A percentile compares a stretch with the other conserved stretches of the same genome.
Evolutionary conservation across 92 coral and sea anemone species (phyloP).

Genomic region (Diadumene lineata): DNA sequence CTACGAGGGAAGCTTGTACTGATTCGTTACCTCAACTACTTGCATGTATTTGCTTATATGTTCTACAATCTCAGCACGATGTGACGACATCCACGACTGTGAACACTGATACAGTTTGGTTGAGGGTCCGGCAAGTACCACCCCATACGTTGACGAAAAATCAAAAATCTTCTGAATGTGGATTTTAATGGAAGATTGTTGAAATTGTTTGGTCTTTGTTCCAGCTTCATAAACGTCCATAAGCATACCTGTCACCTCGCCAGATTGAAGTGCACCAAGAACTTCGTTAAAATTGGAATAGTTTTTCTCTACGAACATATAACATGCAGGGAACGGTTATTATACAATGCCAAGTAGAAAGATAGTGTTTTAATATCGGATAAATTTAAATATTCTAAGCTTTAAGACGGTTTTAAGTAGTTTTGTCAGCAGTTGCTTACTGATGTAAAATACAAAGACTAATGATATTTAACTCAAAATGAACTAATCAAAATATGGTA

Average conservation of each 20-base stretch:
- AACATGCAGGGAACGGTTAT: too few species aligned
- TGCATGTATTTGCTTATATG: conserved; percentile 56
- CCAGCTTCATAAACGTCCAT: conserved; percentile 83
- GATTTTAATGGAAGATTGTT: conserved; percentile 26
- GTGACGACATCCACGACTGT: conserved; percentile 58
- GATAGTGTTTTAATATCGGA: too few species aligned
- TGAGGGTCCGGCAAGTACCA: conserved; percentile 79
- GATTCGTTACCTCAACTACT: conserved; percentile 49
- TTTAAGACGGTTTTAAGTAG: too few species aligned
- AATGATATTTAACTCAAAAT: too few species aligned
- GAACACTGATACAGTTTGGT: conserved; percentile 62
- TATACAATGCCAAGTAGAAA: too few species aligned
- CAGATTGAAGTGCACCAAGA: conserved; percentile 49
- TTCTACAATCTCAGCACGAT: conserved; percentile 54
- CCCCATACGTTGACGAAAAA: conserved; percentile 69
- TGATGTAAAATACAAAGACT: too few species aligned
- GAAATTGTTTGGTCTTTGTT: conserved; percentile 45
- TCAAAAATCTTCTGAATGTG: conserved; percentile 66
- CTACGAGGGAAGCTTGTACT: too few species aligned
- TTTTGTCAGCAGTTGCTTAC: too few species aligned
- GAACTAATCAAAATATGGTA: too few species aligned
- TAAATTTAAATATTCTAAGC: too few species aligned
- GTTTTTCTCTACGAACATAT: conserved; percentile 30
- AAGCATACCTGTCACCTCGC: conserved; percentile 67
- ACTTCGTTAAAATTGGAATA: conserved; percentile 63